These are phyloP conservation scores for Leucosticte australis DNA, from an alignment of 2,113 vertebrate species.

Conservation along the genomic window DNA sequence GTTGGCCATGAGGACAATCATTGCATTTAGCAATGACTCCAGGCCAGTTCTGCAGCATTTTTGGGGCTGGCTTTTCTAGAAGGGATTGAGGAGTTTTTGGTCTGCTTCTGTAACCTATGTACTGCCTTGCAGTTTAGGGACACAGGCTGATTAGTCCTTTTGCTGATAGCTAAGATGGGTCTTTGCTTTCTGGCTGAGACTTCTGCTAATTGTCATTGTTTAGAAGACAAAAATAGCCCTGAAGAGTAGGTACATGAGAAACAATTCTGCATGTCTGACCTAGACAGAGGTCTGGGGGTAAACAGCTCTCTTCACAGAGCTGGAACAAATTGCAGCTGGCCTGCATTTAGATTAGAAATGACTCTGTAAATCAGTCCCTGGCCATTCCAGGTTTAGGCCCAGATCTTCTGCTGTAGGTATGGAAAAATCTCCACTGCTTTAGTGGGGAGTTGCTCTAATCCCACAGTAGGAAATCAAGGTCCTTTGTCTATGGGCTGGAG, in stretches of 20 bases:
- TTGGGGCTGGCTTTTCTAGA: neutral
- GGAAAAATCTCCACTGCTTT: neutral
- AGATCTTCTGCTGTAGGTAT: neutral
- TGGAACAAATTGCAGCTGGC: neutral
- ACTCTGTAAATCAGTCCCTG: neutral
- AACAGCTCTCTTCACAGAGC: neutral
- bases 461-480: neutral
- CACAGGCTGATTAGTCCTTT: neutral
- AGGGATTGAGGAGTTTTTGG: neutral
- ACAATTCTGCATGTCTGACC: neutral
- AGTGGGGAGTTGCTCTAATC: neutral
- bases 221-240: neutral
- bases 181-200: conserved; percentile 3
- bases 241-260: neutral
- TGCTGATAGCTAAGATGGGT: neutral
- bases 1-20: neutral
- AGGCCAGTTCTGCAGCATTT: neutral
- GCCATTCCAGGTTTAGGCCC: neutral
- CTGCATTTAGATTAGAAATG: neutral
- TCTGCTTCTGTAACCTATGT: neutral
- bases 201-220: neutral
- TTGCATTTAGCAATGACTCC: neutral
- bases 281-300: neutral
- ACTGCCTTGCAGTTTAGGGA: neutral
- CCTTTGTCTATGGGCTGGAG: neutral